Evolutionary conservation across 2,888 invertebrate species (phyloP), one percentile per base, ranked within the genome.

Genomic region (Linnaemya tessellans): DNA sequence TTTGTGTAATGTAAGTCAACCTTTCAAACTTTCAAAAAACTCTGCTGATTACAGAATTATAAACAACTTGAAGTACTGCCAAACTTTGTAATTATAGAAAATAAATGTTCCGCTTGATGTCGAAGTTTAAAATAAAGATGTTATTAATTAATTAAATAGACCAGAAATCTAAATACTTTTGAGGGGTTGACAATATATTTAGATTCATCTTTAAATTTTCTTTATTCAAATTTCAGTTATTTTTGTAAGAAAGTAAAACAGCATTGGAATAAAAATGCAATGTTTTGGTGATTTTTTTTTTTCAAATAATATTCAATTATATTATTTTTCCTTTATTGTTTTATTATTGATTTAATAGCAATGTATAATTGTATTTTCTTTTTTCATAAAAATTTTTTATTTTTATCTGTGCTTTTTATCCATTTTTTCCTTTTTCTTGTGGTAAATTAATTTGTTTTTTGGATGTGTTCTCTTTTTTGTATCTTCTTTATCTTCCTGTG

Each of bases 391-490:
- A 86, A 81, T 64, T 77, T 15, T 82, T 74, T 38, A 10, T 38
- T 87, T 82, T 87, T 79, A 75, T 85, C 84, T 86, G 87, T 88
- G 87, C 80, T 82, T 84, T 83, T 83, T 84, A 65, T 81, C 73
- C 81, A 73, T 51, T 80, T 84, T 75, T 84, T 65, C 75, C 80
- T 41, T 77, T 68, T 75, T 85, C 80, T 81, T 87, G 71, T 60
- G 67, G 71, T 62, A 74, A 84, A 88, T 87, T 83, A 74, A 84
- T 75, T 73, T 85, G 75, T 75, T 86, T 87, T 88, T 87, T 88
- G 87, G 85, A 68, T 87, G 87, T 86, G 46, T 87, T 87, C 75
- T 88, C 88, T 87, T 88, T 88, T 80, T 83, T 80, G 84, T 88
- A 84, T 84, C 87, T 87, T 89, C 87, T 84, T 86, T 87, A 82